Evolutionary conservation across 2,888 invertebrate species (phyloP), one percentile per base, ranked within the genome.

Genomic region (Luperina testacea): DNA sequence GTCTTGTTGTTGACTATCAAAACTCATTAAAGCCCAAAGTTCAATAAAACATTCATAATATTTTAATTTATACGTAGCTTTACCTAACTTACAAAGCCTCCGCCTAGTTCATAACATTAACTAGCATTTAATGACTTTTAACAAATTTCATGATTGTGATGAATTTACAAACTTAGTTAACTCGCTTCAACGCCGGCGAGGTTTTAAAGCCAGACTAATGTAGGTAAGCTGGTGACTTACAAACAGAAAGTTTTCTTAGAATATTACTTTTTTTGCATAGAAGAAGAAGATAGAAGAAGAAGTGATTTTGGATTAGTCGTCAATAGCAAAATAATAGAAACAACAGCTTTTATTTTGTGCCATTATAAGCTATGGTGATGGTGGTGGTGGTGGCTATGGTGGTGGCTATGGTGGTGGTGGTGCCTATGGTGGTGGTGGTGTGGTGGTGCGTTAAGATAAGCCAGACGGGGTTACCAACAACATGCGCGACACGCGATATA

Each of bases 161-260:
- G 53, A 83, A 77, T 80, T 80, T 32, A 70, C 76, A 77, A 85
- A 85, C 75, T 85, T 76, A 20, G 59, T 67, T 53, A 77, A 45
- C 24, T 65, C 38, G n/a, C 17, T 63, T 64, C 51, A 78, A 74
- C 27, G 57, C 59, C 69, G n/a, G 24, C 38, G 38, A 42, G 17
- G 32, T 64, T 75, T 71, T 32, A 65, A 79, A 61, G 53, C 42
- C 64, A 59, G 77, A 72, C 51, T 70, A 53, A 1, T 57, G 15
- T 24, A 15, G 42, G 51, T 57, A 63, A 57, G 64, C 51, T 53
- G 53, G 51, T 42, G 57, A 65, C 63, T 74, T 80, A 64, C 20
- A 38, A 63, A 20, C 17, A 15, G 0, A 51, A 74, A 72, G 20
- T 68, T 72, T 38, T n/a, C 2, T 32, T 13, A 9, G 65, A 76